Conservation (phyloP, 2,888 invertebrate species). For the Mythimna pallens region DNA sequence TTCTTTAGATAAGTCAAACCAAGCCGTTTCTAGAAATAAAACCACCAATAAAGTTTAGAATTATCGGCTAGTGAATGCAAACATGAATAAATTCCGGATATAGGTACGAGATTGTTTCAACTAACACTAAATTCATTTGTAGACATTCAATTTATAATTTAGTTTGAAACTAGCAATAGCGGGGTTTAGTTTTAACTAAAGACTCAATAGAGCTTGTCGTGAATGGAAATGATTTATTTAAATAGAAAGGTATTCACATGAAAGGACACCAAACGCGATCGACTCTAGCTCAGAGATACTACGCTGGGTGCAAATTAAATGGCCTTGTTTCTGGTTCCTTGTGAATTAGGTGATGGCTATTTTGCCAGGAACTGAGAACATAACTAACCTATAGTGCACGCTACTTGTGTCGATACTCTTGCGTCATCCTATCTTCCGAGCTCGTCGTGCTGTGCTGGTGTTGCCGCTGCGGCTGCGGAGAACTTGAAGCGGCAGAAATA, state of each 20-base stretch:
- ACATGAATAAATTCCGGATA: slow-evolving; percentile 30
- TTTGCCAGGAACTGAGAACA: neutral
- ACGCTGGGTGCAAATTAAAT: slow-evolving; percentile 1
- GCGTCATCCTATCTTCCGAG: no score
- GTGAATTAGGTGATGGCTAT: neutral
- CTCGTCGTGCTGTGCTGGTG: no score
- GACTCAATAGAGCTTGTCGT: slow-evolving; percentile 45
- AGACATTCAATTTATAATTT: slow-evolving; percentile 41
- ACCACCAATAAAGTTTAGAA: slow-evolving; percentile 1
- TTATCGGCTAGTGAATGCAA: slow-evolving; percentile 25
- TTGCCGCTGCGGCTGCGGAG: no score
- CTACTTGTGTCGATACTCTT: no score
- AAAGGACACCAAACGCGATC: slow-evolving; percentile 50
- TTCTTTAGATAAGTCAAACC: no score
- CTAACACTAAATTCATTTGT: slow-evolving; percentile 24
- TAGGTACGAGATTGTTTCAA: slow-evolving; percentile 24
- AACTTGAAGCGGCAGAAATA: no score
- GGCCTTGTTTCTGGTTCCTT: slow-evolving; percentile 24
- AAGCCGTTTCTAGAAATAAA: neutral
- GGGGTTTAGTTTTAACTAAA: slow-evolving; percentile 36
- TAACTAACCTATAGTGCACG: neutral
- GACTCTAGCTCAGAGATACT: slow-evolving; percentile 4
- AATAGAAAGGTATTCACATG: slow-evolving; percentile 60
- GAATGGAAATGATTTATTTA: slow-evolving; percentile 61
- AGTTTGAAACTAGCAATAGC: slow-evolving; percentile 21